These are phyloP conservation scores for Bambusicola thoracicus DNA, from an alignment of 2,113 vertebrate species.

Conservation along the genomic window DNA sequence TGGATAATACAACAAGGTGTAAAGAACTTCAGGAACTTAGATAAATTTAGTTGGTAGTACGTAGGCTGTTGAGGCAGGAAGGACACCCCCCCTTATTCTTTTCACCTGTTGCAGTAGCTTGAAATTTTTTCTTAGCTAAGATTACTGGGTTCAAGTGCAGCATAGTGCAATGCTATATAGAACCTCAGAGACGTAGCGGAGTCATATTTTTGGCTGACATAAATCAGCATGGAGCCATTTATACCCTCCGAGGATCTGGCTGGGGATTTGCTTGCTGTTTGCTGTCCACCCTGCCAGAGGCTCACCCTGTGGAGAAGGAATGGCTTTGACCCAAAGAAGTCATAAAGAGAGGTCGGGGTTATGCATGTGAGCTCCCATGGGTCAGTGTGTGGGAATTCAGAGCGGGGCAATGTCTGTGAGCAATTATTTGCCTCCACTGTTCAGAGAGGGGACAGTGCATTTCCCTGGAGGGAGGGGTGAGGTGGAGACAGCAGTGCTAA, in stretches of 20 bases:
- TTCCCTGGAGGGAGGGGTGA: background rate
- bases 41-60: background rate
- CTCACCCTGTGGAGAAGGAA: background rate
- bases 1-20: background rate
- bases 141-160: conserved; percentile 69
- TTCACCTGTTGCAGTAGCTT: conserved; percentile 69
- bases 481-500: rapidly evolving
- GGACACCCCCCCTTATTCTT: conserved; percentile 57
- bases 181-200: background rate
- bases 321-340: background rate
- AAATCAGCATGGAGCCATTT: conserved; percentile 12
- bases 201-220: background rate
- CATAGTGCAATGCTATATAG: conserved; percentile 2
- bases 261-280: background rate
- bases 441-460: background rate
- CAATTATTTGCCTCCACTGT: background rate
- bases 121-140: conserved; percentile 75
- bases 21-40: background rate
- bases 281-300: background rate
- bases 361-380: background rate
- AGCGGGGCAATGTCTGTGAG: background rate
- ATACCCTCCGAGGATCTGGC: background rate
- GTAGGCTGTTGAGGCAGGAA: background rate
- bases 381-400: background rate
- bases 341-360: background rate